Base-by-base conservation (phyloP, 2,797 vertebrate species). In the Leptatherina wallacei region DNA sequence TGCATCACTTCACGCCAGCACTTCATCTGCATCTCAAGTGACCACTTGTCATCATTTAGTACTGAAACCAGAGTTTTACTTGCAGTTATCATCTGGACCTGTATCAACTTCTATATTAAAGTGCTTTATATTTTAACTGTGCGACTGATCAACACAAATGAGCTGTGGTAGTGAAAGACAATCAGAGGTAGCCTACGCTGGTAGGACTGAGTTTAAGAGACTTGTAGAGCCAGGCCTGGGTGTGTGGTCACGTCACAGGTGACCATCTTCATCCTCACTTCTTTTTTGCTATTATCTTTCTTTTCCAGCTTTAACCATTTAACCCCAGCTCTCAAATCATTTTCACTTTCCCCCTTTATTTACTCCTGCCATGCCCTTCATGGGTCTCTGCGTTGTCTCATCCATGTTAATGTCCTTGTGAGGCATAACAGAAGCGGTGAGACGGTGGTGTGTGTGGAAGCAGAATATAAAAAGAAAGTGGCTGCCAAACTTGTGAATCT, bases 401-500 rank as follows among this genome's bases (percentile, higher is more conserved):
- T 12, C 29, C 44, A 6, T 77, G 64, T 14, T 56, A 61, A 64
- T 61, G 58, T 54, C 55, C 9, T 60, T 33, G 12, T 60, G 56
- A 78, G 55, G 71, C 81, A 33, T 36, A 51, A 70, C 69, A 57
- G 73, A 75, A 70, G 51, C 10, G 66, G 61, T 49, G 71, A 70
- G 61, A 60, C 42, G 10, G 42, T 29, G 32, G 33, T 10, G 33
- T 29, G 51, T 33, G 42, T 27, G 13, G 20, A 24, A 44, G 59
- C 1, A 8, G 36, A 56, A 38, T 64, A 44, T 68, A 56, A 64
- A 82, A 78, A 79, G 56, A 30, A 27, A 49, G 38, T 16, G 36
- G 29, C 65, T 55, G 74, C 68, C 56, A 79, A 67, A 82, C 69
- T 55, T 69, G 54, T 71, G 69, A 76, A 32, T 75, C 49, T 27